These are phyloP conservation scores for Lates japonicus DNA, from an alignment of 2,797 vertebrate genomes.

Conservation along the genomic window DNA sequence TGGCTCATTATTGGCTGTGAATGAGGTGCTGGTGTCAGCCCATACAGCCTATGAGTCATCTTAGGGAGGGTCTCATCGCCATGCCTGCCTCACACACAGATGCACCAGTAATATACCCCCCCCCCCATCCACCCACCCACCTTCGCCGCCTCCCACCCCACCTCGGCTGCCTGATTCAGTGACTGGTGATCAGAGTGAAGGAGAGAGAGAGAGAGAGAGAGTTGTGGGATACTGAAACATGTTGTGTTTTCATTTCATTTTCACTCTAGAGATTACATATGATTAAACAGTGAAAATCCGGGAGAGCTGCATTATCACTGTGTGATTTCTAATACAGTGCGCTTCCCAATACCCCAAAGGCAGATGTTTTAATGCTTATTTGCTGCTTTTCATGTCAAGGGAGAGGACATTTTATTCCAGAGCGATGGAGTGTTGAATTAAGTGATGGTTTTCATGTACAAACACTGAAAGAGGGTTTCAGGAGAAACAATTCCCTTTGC, in stretches of 20 bases:
- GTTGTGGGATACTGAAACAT: constrained; percentile 55
- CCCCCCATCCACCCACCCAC: not conserved
- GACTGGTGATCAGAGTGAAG: constrained; percentile 37
- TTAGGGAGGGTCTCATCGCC: constrained; percentile 76
- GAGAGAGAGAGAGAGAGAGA: constrained; percentile 19
- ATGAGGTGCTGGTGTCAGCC: constrained; percentile 87
- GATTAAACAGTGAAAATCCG: constrained; percentile 70
- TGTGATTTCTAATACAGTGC: constrained; percentile 65
- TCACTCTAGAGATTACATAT: constrained; percentile 71
- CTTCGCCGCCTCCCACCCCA: constrained; percentile 6
- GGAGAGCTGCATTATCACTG: constrained; percentile 64
- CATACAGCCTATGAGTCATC: constrained; percentile 84
- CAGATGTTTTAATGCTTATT: constrained; percentile 80
- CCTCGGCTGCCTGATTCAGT: constrained; percentile 54
- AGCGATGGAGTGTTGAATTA: constrained; percentile 83
- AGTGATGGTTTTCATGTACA: constrained; percentile 79
- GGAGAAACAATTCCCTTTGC: constrained; percentile 81
- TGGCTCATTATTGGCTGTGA: constrained; percentile 87
- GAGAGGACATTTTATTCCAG: constrained; percentile 78
- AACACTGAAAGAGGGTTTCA: constrained; percentile 72
- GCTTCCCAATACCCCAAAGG: constrained; percentile 64
- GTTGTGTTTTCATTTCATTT: constrained; percentile 66
- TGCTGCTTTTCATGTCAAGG: constrained; percentile 70
- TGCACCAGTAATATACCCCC: constrained; percentile 47
- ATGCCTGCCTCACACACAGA: constrained; percentile 70